Conservation (phyloP, 2,797 vertebrate species). For the Enteromius paludinosus region DNA sequence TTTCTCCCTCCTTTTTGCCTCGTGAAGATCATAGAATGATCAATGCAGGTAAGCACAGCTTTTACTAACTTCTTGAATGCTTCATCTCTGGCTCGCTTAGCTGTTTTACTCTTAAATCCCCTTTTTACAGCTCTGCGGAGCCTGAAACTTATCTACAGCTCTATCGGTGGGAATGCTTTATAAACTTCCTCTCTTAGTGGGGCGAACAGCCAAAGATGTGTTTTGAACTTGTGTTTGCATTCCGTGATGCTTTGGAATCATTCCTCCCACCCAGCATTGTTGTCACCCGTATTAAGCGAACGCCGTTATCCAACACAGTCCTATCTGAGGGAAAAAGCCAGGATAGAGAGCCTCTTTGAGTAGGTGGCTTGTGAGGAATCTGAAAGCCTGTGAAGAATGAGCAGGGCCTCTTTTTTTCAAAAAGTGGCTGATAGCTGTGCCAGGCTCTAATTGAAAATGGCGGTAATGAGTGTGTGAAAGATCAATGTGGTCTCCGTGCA, state of each 20-base stretch:
- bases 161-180: neutral
- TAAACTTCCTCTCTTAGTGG: conserved; percentile 3
- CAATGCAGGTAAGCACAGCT: conserved; percentile 77
- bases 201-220: conserved; percentile 2
- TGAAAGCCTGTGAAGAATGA: conserved; percentile 54
- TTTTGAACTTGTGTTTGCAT: conserved; percentile 34
- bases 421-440: conserved; percentile 63
- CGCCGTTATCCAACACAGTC: conserved; percentile 19
- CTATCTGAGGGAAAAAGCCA: conserved; percentile 31
- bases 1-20: conserved; percentile 62
- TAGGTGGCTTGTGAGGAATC: conserved; percentile 43
- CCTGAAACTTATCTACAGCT: neutral
- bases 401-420: conserved; percentile 56
- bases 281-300: conserved; percentile 27
- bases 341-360: conserved; percentile 49
- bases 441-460: conserved; percentile 66
- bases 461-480: conserved; percentile 65
- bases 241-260: conserved; percentile 34
- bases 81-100: conserved; percentile 19
- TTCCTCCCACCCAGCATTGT: conserved; percentile 23
- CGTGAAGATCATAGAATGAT: conserved; percentile 80
- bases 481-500: conserved; percentile 58
- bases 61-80: conserved; percentile 35
- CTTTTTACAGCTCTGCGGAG: neutral
- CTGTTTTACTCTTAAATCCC: conserved; percentile 14